Percentiles rank a stretch among this genome's conserved stretches.
Evolutionary conservation across 2,888 invertebrate genomes (phyloP).

Genomic region (Andrena dorsata): DNA sequence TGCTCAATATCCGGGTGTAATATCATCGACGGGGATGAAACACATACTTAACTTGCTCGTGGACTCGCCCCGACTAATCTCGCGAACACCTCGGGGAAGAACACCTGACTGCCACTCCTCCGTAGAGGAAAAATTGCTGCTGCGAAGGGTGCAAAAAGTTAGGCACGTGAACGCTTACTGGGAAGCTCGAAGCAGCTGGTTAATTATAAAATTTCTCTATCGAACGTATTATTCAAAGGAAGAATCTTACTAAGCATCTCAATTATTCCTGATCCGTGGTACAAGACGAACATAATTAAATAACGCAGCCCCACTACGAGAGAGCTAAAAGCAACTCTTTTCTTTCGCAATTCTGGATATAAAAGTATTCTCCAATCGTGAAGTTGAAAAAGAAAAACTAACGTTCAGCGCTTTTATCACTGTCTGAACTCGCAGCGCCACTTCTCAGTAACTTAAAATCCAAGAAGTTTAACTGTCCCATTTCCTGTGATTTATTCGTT

Average conservation of each 20-base stretch:
- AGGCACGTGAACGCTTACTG: slow-evolving; percentile 8
- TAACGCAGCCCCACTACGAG: no score
- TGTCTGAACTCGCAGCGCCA: neutral
- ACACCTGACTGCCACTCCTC: neutral
- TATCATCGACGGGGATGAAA: slow-evolving; percentile 37
- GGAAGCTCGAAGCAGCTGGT: neutral
- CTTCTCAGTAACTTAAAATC: neutral
- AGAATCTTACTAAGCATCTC: no score
- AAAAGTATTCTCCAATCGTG: neutral
- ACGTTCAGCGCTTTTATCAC: neutral
- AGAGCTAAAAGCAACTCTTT: no score
- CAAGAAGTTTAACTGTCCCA: slow-evolving; percentile 11
- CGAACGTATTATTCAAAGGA: no score
- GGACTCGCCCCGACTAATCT: slow-evolving; percentile 9
- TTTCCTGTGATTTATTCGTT: neutral
- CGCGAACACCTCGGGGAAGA: slow-evolving; percentile 13
- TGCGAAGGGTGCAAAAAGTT: slow-evolving; percentile 55
- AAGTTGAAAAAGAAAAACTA: neutral
- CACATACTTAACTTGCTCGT: slow-evolving; percentile 42
- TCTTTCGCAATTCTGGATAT: no score
- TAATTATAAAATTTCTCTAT: neutral
- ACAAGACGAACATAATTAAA: no score
- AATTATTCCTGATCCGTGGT: no score
- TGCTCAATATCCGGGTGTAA: slow-evolving; percentile 59
- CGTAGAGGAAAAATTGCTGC: slow-evolving; percentile 15